Base-by-base conservation (phyloP, 2,888 invertebrate genomes). In the Schizaphis graminum region DNA sequence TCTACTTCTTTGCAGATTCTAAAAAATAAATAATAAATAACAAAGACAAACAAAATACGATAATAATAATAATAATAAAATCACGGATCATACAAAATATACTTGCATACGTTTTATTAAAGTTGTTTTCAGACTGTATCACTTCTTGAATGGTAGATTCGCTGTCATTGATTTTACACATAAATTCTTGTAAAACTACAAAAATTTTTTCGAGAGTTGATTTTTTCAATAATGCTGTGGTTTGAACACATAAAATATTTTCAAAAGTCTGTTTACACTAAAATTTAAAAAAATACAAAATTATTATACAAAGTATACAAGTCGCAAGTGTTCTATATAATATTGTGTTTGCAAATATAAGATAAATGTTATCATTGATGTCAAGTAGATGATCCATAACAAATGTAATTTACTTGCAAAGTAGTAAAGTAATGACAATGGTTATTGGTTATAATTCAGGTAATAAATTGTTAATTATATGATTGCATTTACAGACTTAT, bases 181-280 rank as follows among this genome's bases (percentile, higher is more conserved):
- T 94, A 53, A 49, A 94, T 28, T 94, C 94, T 24, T 94, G 94
- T 41, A 94, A 16, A 16, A 94, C 47, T 49, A 5, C 53, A 44
- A 67, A 67, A 67, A 94, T 94, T 86, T 91, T 90, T 90, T 94
- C 94, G 1, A 94, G 86, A n/a, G 90, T 86, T 53, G 90, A 87
- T 94, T 91, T 90, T 86, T 94, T 94, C 53, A 91, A 49, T 7
- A 61, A 85, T 24, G 90, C 85, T 26, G 86, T 91, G 21, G 94
- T 91, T 13, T 57, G 90, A 86, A 90, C 91, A 86, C 94, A 86
- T 53, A 91, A n/a, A n/a, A 94, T 91, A 87, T 86, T 87, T 87
- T 94, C 91, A 67, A 94, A 94, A 53, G 49, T 86, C 3, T 87
- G 94, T 94, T 87, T 86, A 67, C 94, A 94, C 94, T 94, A 24